Conservation (phyloP, 2,113 vertebrate species). For the Azemiops feae region DNA sequence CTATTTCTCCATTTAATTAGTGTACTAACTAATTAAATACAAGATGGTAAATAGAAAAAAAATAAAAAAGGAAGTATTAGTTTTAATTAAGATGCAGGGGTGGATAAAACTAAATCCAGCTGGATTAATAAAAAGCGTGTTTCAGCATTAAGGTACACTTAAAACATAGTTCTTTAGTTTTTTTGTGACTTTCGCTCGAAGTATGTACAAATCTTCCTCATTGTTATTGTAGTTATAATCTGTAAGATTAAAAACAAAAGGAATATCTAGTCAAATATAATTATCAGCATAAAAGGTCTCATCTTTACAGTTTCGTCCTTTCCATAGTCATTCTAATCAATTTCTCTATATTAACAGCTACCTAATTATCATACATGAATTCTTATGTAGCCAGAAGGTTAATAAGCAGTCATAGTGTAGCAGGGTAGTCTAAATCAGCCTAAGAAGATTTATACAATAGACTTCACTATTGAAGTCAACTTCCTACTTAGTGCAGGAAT, state of each 20-base stretch:
- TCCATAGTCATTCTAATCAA: neutral
- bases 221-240: slow-evolving; percentile 71
- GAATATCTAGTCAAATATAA: neutral
- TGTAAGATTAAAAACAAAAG: slow-evolving; percentile 41
- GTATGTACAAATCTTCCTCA: slow-evolving; percentile 93
- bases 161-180: slow-evolving; percentile 38
- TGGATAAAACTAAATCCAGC: slow-evolving; percentile 7
- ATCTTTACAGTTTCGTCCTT: neutral
- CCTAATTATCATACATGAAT: neutral
- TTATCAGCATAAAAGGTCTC: neutral
- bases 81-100: slow-evolving; percentile 28
- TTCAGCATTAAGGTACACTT: slow-evolving; percentile 18
- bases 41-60: slow-evolving; percentile 24
- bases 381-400: neutral
- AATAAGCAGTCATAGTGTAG: neutral
- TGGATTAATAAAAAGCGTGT: neutral
- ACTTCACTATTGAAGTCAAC: neutral
- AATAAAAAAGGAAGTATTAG: slow-evolving; percentile 33
- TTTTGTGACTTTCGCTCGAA: slow-evolving; percentile 78
- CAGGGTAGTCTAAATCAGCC: neutral
- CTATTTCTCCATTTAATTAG: neutral
- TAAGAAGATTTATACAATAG: neutral
- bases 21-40: slow-evolving; percentile 15
- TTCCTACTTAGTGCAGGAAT: neutral
- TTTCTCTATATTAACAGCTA: neutral